Conservation (phyloP, 2,113 vertebrate genomes). For the Megaleporinus macrocephalus region DNA sequence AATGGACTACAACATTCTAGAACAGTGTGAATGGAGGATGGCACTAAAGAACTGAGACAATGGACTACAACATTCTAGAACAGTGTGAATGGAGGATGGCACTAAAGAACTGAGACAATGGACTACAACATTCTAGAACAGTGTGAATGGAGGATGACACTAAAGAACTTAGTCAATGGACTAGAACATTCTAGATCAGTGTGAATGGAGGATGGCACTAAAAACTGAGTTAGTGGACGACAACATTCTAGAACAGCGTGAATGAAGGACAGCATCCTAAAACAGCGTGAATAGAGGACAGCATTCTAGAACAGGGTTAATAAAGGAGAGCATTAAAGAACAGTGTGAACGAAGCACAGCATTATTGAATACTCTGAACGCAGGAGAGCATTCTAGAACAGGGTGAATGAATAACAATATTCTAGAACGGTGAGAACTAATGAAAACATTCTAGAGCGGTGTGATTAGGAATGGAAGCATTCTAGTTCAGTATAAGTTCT, state of each 20-base stretch:
- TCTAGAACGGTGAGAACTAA: background rate
- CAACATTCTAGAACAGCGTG: background rate
- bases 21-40: background rate
- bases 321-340: background rate
- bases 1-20: background rate
- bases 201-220: background rate
- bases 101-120: too few relatives aligned
- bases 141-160: background rate
- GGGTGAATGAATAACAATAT: background rate
- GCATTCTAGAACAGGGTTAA: background rate
- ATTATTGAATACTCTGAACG: too few relatives aligned
- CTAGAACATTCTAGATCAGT: background rate
- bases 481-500: background rate
- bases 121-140: background rate
- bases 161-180: background rate
- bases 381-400: background rate
- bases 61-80: background rate
- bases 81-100: background rate
- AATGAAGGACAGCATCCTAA: too few relatives aligned
- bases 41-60: background rate
- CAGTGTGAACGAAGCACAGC: background rate
- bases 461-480: background rate
- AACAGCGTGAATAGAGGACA: too few relatives aligned
- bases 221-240: too few relatives aligned
- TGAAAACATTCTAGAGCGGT: too few relatives aligned